Base-by-base conservation (phyloP, 2,888 invertebrate species). In the Phoenoteleia sp. region DNA sequence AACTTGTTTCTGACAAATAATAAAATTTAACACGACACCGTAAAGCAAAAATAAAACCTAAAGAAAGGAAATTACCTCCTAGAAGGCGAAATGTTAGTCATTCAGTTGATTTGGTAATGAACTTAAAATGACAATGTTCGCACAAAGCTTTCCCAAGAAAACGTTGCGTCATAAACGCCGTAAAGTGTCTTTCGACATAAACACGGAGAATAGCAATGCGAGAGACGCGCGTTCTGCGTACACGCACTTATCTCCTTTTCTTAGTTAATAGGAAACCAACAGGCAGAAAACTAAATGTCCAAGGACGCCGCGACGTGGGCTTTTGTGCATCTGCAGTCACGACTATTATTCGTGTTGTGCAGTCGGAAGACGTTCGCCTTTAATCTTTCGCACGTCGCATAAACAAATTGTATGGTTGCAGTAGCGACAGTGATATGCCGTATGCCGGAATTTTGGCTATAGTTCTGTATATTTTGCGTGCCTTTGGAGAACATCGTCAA, bases 181-280 rank as follows among this genome's bases (percentile, higher is more conserved):
- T 36, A 62, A 64, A 82, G 64, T 74, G 72, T 83, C 83, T 74
- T 72, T 76, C 49, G 47, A 36, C 58, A 54, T 25, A 54, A 83
- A 39, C 60, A 60, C 47, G 62, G 29, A 45, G 83, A 72, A 83
- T 79, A 39, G 56, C 21, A 77, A 67, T 77, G 67, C 36, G 56
- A 47, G 42, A 49, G 69, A 69, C 15, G 72, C 72, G 42, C 29
- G 47, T 79, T 84, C 74, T 56, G 47, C 75, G 83, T 75, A 64
- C 64, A 56, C 62, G 60, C 56, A 77, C 67, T 79, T 83, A 67
- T 67, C 81, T 77, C 62, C 82, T 80, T 82, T 72, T 72, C 79
- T 71, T 71, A 58, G 79, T 56, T 85, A 82, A 85, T 85, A 76
- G 76, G 82, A 85, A 85, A 80, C 67, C 81, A 85, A 82, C 85